Base-by-base conservation (phyloP, 2,797 vertebrate species). In the Siniperca obscura region DNA sequence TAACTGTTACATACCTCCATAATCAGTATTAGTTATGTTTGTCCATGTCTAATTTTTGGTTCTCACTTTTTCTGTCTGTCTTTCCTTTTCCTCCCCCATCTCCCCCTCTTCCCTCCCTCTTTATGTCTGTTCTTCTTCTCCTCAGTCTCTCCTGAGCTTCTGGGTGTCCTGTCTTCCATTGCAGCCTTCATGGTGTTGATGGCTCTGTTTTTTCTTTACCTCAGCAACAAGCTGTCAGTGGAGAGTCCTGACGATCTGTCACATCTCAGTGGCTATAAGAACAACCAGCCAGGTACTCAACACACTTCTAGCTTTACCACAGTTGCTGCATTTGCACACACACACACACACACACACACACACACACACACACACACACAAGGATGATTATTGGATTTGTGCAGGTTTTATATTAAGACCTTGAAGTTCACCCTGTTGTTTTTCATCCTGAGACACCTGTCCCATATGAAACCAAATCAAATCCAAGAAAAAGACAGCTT, bases 211-310 rank as follows among this genome's bases (percentile, higher is more conserved):
- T 98, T 99, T 96, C 95, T 98, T 84, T 99, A 98, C 95, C 96
- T 99, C 96, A 98, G 97, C 95, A 98, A 98, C 96, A 99, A 98
- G 95, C 96, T 98, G 94, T 98, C 97, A 89, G 97, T 96, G 94
- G 97, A 96, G 93, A 97, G 95, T 91, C 94, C 97, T 84, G 96
- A 96, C 87, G 92, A 95, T 72, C 96, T 98, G 93, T 95, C 97
- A 86, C 96, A 95, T 78, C 95, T 97, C 2, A 95, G 95, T 90
- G 95, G 94, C 87, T 97, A 95, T 89, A 95, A 90, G 77, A 93
- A 93, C 91, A 94, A 94, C 93, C 95, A 96, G 79, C 92, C 96
- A 95, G 98, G 97, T 95, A 91, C 70, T 72, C 94, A 93, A 66
- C 78, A 66, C 66, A 56, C 55, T 53, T 0, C 7, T 8, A 59